phyloP scores from a whole-genome alignment of 2,113 vertebrate species.

The Xenopus borealis region DNA sequence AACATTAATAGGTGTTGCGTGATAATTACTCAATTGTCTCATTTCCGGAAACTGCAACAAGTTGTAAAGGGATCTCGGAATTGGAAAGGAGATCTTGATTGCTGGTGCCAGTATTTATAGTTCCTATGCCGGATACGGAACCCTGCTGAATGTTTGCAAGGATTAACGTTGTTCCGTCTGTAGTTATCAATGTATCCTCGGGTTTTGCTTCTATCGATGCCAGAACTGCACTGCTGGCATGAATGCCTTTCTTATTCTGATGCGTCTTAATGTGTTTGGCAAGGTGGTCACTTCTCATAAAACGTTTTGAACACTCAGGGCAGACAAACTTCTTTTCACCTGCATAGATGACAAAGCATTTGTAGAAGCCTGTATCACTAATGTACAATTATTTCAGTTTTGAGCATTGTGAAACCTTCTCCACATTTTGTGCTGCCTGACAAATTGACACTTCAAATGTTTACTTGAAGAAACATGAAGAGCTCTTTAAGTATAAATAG shows the following conservation, averaged over 20 bases:
- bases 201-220: slow-evolving; percentile 86
- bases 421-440: too few relatives aligned
- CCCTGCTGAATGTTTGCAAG: slow-evolving; percentile 98
- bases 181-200: slow-evolving; percentile 93
- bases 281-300: slow-evolving; percentile 99
- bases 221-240: slow-evolving; percentile 84
- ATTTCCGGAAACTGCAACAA: slow-evolving; percentile 94
- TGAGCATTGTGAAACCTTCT: too few relatives aligned
- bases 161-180: slow-evolving; percentile 96
- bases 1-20: slow-evolving; percentile 84
- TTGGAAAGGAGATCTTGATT: slow-evolving; percentile 95
- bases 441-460: too few relatives aligned
- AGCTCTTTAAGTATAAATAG: too few relatives aligned
- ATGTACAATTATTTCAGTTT: too few relatives aligned
- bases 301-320: slow-evolving; percentile 97
- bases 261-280: slow-evolving; percentile 99
- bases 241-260: slow-evolving; percentile 97
- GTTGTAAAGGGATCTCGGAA: slow-evolving; percentile 95
- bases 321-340: slow-evolving; percentile 99
- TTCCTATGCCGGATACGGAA: slow-evolving; percentile 87
- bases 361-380: slow-evolving; percentile 1
- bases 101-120: slow-evolving; percentile 79
- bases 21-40: slow-evolving; percentile 94
- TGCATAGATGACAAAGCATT: slow-evolving; percentile 54
- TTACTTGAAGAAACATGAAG: too few relatives aligned